Conservation (phyloP, 1,140 invertebrate genomes). For the Magallana gigas region DNA sequence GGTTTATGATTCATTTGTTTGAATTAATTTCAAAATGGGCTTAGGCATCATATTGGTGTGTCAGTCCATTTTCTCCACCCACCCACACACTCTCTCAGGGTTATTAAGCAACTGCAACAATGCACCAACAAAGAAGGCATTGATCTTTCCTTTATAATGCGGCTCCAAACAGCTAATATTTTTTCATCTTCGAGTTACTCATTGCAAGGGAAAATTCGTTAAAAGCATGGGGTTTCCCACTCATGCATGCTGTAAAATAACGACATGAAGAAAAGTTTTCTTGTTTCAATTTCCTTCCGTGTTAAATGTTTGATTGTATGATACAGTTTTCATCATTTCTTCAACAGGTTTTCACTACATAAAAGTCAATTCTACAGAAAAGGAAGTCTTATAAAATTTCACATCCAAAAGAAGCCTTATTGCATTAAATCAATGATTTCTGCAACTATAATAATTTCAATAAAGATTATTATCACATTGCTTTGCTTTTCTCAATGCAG, state of each 20-base stretch:
- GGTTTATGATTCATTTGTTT: constrained; percentile 23
- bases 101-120: neutral
- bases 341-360: too few relatives aligned
- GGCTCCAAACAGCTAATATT: neutral
- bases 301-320: too few relatives aligned
- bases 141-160: neutral
- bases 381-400: too few relatives aligned
- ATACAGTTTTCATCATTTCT: too few relatives aligned
- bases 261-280: neutral
- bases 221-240: neutral
- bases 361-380: too few relatives aligned
- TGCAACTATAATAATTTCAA: too few relatives aligned
- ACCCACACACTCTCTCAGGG: neutral
- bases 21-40: neutral
- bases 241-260: neutral
- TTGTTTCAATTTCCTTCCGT: neutral
- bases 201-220: neutral
- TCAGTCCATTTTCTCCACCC: neutral
- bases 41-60: neutral
- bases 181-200: neutral
- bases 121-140: neutral
- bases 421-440: too few relatives aligned
- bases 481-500: too few relatives aligned
- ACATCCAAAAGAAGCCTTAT: too few relatives aligned
- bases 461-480: too few relatives aligned